A percentile compares a stretch with the other conserved stretches of the same genome.
Evolutionary conservation across 2,113 vertebrate species (phyloP).

Genomic region (Alaudala cheleensis): DNA sequence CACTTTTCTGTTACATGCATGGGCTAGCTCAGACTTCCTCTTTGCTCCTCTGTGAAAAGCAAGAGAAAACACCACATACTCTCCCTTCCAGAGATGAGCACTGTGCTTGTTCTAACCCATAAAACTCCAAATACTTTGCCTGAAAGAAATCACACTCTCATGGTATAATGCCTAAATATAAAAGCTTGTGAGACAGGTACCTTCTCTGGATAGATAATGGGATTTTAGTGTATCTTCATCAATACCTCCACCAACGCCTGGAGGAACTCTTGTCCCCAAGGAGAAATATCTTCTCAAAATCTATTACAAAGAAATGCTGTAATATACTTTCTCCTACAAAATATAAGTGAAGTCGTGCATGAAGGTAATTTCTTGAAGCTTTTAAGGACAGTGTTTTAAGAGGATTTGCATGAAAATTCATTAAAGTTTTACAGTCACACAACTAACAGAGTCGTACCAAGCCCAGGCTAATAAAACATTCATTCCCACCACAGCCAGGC

Average conservation of each 20-base stretch:
- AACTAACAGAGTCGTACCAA: not conserved
- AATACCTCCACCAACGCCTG: not conserved
- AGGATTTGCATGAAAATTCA: not conserved
- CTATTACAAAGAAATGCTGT: not conserved
- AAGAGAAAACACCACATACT: not conserved
- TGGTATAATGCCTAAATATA: not conserved
- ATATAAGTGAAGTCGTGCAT: not conserved
- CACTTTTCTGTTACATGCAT: not conserved
- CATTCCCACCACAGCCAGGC: not conserved
- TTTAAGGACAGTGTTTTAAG: not conserved
- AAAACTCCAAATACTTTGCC: not conserved
- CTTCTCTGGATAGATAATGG: not conserved
- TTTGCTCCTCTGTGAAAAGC: not conserved
- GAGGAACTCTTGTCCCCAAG: not conserved
- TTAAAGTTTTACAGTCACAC: not conserved
- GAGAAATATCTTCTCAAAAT: not conserved
- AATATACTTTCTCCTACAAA: not conserved
- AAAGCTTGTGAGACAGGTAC: not conserved
- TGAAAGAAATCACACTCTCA: not conserved
- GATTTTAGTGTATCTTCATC: not conserved
- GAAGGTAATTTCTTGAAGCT: not conserved
- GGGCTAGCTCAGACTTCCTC: not conserved
- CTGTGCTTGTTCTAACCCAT: not conserved
- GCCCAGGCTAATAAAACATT: not conserved
- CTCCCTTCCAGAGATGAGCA: not conserved